Conservation (phyloP, 2,797 vertebrate species). For the Hyperoplus lanceolatus region DNA sequence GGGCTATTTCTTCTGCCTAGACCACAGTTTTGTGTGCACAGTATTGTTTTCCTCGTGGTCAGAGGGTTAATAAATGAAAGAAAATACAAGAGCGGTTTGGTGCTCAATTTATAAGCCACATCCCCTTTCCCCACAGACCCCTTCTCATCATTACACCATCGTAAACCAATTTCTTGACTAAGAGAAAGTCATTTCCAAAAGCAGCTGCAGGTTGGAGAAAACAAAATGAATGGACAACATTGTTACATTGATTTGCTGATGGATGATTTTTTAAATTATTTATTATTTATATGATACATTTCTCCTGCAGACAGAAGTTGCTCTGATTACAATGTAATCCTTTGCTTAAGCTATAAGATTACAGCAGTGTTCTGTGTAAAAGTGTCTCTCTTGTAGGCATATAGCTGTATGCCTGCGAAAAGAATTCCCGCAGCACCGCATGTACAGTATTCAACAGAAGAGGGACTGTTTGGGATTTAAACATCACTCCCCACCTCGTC, state of each 20-base stretch:
- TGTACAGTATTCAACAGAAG: not conserved
- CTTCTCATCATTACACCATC: conserved; percentile 37
- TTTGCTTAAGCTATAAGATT: conserved; percentile 3
- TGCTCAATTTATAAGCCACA: conserved; percentile 11
- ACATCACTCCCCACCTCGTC: not conserved
- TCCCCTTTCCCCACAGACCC: conserved; percentile 21
- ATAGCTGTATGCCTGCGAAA: not conserved
- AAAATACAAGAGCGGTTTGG: conserved; percentile 4
- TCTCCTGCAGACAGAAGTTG: not conserved
- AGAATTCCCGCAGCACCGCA: not conserved
- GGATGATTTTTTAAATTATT: not conserved
- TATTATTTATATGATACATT: not conserved
- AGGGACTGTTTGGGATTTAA: conserved; percentile 19
- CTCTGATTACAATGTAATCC: not conserved
- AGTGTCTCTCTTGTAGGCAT: not conserved
- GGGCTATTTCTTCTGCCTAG: not conserved
- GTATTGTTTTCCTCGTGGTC: not conserved
- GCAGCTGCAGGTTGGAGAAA: conserved; percentile 8
- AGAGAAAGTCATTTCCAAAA: conserved; percentile 36
- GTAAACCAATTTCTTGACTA: conserved; percentile 45
- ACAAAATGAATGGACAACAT: conserved; percentile 1
- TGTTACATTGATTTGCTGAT: not conserved
- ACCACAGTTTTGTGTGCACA: not conserved
- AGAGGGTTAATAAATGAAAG: conserved; percentile 11
- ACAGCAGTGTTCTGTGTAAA: not conserved